Evolutionary conservation across 1,140 invertebrate species (phyloP).

Genomic region (Scaptomyza graminum): DNA sequence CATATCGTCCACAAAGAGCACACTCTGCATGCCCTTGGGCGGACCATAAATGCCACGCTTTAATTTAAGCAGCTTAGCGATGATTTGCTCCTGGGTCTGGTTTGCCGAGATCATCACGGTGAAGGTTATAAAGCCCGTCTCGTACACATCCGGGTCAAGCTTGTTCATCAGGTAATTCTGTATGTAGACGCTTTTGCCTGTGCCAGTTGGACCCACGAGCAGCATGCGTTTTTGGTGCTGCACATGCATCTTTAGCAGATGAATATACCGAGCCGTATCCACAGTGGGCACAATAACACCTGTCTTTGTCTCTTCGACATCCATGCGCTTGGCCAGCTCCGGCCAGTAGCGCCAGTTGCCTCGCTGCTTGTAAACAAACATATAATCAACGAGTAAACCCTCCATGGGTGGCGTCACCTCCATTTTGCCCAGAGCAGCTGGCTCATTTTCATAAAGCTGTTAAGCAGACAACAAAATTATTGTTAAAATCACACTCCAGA

Average conservation of each 20-base stretch:
- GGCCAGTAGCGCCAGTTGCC: constrained; percentile 91
- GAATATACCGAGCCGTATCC: constrained; percentile 92
- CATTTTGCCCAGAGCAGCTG: constrained; percentile 87
- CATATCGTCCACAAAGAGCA: constrained; percentile 96
- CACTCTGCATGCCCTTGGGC: constrained; percentile 88
- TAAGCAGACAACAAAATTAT: too few relatives aligned
- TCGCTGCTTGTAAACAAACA: constrained; percentile 90
- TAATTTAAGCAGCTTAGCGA: constrained; percentile 90
- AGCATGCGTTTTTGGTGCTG: constrained; percentile 88
- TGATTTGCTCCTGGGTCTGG: constrained; percentile 93
- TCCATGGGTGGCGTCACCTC: constrained; percentile 90
- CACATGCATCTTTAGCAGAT: constrained; percentile 88
- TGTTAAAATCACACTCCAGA: neutral
- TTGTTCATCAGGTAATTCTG: constrained; percentile 93
- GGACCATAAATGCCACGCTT: constrained; percentile 93
- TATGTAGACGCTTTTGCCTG: constrained; percentile 95
- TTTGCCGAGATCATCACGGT: constrained; percentile 94
- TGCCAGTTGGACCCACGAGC: constrained; percentile 95
- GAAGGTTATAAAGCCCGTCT: constrained; percentile 93
- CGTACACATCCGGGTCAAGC: constrained; percentile 89
- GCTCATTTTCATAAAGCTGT: constrained; percentile 85
- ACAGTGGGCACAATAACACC: constrained; percentile 89
- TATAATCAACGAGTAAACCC: constrained; percentile 91
- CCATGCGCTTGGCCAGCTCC: constrained; percentile 85
- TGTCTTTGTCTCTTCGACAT: constrained; percentile 72